Evolutionary conservation across 2,113 vertebrate genomes (phyloP), one percentile per base, ranked within the genome.

Genomic region (Meleagris gallopavo): DNA sequence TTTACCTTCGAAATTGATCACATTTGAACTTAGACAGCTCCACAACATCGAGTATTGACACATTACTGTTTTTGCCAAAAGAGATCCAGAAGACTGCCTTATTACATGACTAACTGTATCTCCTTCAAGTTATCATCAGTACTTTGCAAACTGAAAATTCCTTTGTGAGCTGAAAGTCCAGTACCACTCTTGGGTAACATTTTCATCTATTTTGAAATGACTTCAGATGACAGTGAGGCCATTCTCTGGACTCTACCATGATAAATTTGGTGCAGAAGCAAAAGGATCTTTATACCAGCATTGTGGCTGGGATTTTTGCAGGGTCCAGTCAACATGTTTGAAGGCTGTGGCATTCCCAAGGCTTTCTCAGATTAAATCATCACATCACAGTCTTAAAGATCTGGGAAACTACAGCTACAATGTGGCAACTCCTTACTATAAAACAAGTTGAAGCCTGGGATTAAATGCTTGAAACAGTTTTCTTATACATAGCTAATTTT

Each of bases 171-270:
- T 9, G 2, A 43, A 69, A 65, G 16, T 43, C 70, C 0, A 1
- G 38, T n/a, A 40, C 21, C 11, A 65, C 46, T 11, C 90, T 29
- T 1, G 6, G 57, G 18, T 40, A 81, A 22, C 11, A 55, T 57
- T 19, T 89, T 73, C 46, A 79, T 10, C 27, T 65, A 36, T 43
- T 94, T 86, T 83, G 50, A 93, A 95, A 92, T 61, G 10, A 40
- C 19, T 11, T 5, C 14, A 38, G 15, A 69, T 64, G 30, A n/a
- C 12, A 73, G 15, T 0, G 2, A 25, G 10, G 40, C 5, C 18
- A 11, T 57, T 30, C 11, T 4, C 29, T 67, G 24, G 36, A 45
- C 21, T 57, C 24, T 32, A 7, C 10, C 24, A 21, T 15, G 30
- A 72, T 8, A 43, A 19, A 69, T 36, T 15, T 38, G 36, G 12